These are phyloP conservation scores for Rhizoglyphus robini DNA, from an alignment of 1,140 invertebrate species.

Conservation along the genomic window DNA sequence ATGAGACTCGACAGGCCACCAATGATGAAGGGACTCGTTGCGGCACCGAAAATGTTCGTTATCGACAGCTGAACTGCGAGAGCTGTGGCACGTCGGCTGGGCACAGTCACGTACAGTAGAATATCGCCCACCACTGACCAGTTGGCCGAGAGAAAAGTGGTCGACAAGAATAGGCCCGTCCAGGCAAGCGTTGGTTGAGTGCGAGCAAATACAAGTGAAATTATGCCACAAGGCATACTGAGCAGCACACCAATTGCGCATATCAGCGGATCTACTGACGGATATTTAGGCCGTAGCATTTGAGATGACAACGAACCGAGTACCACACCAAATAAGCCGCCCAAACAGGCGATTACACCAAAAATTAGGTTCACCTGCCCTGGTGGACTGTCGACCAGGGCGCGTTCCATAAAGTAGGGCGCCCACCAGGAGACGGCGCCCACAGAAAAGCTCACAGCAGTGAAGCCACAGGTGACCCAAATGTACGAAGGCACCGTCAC, in stretches of 20 bases:
- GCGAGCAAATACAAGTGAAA: slow-evolving; percentile 51
- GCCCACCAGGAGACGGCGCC: slow-evolving; percentile 93
- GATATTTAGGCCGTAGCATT: slow-evolving; percentile 46
- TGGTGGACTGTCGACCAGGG: background rate
- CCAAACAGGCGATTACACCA: too few species aligned
- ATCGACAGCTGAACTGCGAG: slow-evolving; percentile 86
- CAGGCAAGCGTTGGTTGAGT: slow-evolving; percentile 51
- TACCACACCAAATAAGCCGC: too few species aligned
- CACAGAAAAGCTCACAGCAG: slow-evolving; percentile 88
- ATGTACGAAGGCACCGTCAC: too few species aligned
- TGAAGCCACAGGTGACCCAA: slow-evolving; percentile 81
- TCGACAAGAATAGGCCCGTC: slow-evolving; percentile 42
- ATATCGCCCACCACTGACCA: slow-evolving; percentile 98
- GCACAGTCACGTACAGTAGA: too few species aligned
- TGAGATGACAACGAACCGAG: slow-evolving; percentile 59
- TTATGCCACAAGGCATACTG: slow-evolving; percentile 69
- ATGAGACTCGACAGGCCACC: too few species aligned
- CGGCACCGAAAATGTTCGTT: slow-evolving; percentile 81
- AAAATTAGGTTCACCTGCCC: too few species aligned
- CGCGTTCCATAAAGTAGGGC: too few species aligned
- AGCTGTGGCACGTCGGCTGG: slow-evolving; percentile 74
- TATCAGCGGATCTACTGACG: slow-evolving; percentile 71
- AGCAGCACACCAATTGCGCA: slow-evolving; percentile 74
- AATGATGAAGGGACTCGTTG: slow-evolving; percentile 79
- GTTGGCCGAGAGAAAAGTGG: slow-evolving; percentile 67